Conservation (phyloP, 2,888 invertebrate genomes). For the Drosophila planitibia region DNA sequence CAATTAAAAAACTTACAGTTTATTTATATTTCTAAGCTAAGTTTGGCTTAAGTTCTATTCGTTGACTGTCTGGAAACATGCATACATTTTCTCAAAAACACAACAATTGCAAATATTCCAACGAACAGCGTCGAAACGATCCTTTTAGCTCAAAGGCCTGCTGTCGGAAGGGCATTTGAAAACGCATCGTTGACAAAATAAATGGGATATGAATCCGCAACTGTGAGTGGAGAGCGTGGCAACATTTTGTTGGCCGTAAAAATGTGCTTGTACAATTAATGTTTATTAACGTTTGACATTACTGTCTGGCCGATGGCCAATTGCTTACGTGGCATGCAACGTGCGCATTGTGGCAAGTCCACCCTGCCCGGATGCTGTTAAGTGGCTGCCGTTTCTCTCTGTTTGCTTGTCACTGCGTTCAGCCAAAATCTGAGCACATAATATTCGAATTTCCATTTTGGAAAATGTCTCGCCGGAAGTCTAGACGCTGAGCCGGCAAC, state of each 20-base stretch:
- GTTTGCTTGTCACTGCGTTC: slow-evolving; percentile 16
- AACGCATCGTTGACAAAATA: slow-evolving; percentile 26
- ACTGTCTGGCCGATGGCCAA: slow-evolving; percentile 48
- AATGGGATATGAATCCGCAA: slow-evolving; percentile 15
- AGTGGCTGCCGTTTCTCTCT: slow-evolving; percentile 50
- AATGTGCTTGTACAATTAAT: slow-evolving; percentile 69
- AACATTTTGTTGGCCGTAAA: slow-evolving; percentile 46
- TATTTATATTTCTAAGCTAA: background rate
- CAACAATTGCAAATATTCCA: background rate
- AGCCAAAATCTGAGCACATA: slow-evolving; percentile 40
- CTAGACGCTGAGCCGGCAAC: slow-evolving; percentile 64
- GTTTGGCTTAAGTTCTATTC: background rate
- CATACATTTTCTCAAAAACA: background rate
- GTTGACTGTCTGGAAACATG: background rate
- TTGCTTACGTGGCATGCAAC: slow-evolving; percentile 50
- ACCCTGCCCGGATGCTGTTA: slow-evolving; percentile 68
- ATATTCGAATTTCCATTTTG: slow-evolving; percentile 58
- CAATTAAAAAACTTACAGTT: background rate
- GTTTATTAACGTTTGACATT: slow-evolving; percentile 73
- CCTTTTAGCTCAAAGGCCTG: background rate
- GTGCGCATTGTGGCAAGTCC: slow-evolving; percentile 7
- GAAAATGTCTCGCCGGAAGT: slow-evolving; percentile 72
- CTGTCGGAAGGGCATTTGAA: background rate
- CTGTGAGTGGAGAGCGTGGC: slow-evolving; percentile 19
- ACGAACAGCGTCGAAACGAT: background rate